Base-by-base conservation (phyloP, 2,797 vertebrate species). In the Paguma larvata region DNA sequence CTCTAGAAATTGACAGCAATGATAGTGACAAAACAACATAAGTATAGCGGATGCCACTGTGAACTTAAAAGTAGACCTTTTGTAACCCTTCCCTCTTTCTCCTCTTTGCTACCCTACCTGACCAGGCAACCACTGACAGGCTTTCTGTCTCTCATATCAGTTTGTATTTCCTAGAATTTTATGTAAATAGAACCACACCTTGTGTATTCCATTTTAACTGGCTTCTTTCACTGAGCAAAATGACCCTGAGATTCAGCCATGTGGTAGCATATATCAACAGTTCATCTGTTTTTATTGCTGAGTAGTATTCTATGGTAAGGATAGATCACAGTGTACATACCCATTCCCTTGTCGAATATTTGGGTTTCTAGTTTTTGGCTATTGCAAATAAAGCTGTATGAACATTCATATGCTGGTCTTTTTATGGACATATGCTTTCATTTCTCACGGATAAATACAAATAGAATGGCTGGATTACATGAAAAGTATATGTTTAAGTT, bases 151-250 rank as follows among this genome's bases (percentile, higher is more conserved):
- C 32, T 65, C 34, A 21, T 30, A 23, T 48, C 56, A 44, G 14
- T 85, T 27, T 88, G 21, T 46, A 9, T 53, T 87, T 56, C 48
- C 44, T 70, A 75, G 19, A 62, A 38, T 53, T 97, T 88, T 65
- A n/a, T 46, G 9, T 84, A 85, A 84, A 65, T 92, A 46, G 53
- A 65, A 73, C 21, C 38, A 85, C 67, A 73, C 9, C 15, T 51
- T 44, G 6, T 67, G 12, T 46, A 67, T 34, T 88, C 38, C 25
- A 38, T 87, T 87, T 83, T 56, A 78, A 79, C 30, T 88, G 62
- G 23, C 53, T 86, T 89, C 85, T 92, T 95, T 90, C 62, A 83
- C 59, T 96, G 46, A 85, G 34, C 48, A 80, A 91, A 93, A 75
- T 70, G 44, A 62, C n/a, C 32, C 44, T 75, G 56, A 87, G 32